phyloP scores from a whole-genome alignment of 2,797 vertebrate species.

The Oryzias dopingdopingensis region DNA sequence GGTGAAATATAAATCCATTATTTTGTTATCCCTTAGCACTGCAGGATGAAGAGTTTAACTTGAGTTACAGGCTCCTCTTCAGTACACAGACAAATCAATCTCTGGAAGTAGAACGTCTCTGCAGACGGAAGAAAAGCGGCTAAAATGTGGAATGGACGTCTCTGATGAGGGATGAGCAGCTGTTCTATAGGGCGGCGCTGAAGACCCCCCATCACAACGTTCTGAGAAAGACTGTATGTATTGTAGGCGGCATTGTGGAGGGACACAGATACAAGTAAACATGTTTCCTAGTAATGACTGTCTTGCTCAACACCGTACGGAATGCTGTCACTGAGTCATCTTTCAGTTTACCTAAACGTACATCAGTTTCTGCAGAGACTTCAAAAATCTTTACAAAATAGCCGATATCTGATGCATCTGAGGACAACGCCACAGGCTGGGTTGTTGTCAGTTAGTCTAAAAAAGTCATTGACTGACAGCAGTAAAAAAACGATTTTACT shows the following conservation, averaged over 20 bases:
- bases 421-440: too few species aligned
- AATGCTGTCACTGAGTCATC: too few species aligned
- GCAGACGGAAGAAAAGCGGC: constrained; percentile 89
- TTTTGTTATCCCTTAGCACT: constrained; percentile 19
- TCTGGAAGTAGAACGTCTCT: constrained; percentile 88
- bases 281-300: not conserved
- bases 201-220: constrained; percentile 80
- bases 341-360: too few species aligned
- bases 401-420: too few species aligned
- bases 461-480: too few species aligned
- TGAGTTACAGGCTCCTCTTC: not conserved
- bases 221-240: constrained; percentile 85
- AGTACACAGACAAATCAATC: too few species aligned
- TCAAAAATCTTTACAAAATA: too few species aligned
- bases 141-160: constrained; percentile 86
- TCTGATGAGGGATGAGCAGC: constrained; percentile 76
- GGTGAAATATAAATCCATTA: too few species aligned
- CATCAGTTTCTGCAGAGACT: too few species aligned
- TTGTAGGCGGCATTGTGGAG: constrained; percentile 88
- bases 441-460: too few species aligned
- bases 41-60: constrained; percentile 22
- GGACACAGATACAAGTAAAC: constrained; percentile 5
- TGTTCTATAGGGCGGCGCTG: constrained; percentile 74
- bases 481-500: too few species aligned
- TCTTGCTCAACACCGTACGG: not conserved